Base-by-base conservation (phyloP, 2,888 invertebrate species). In the Drosophila nr. medialis region DNA sequence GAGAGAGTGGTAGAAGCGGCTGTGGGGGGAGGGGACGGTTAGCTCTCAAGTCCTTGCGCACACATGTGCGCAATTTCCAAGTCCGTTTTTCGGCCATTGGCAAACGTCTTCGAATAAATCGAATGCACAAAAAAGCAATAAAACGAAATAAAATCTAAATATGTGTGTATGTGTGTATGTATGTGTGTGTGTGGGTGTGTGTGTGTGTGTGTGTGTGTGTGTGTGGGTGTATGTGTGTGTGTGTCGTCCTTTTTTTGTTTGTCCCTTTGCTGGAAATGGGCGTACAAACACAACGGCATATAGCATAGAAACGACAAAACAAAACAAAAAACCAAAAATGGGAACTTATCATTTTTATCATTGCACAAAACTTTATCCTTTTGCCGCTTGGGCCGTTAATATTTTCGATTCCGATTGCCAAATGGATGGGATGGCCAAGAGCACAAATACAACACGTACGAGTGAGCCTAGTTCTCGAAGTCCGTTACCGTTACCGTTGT, bases 61-160 rank as follows among this genome's bases (percentile, higher is more conserved):
- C 86, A 87, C 90, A 89, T 87, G 86, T 86, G 90, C 86, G 88
- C 86, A 89, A 89, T 86, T 86, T 89, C 89, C 88, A 86, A 87
- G 86, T 88, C 88, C 86, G 78, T 80, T 53, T 53, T 89, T 87
- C 81, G 84, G 72, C 86, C 86, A 84, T 84, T 85, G 75, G 68
- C 85, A 84, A 84, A 87, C 86, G 86, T 82, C 85, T 83, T 75
- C 81, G 77, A 86, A 87, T 86, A 88, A 90, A 89, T 90, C 87
- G 90, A 90, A 88, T 88, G 90, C 88, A 88, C 88, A 88, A 86
- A 88, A 90, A 89, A 89, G 89, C 90, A 88, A 88, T 88, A 88
- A 90, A 88, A 88, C 75, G 89, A 90, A 89, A 88, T 88, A 90
- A 90, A 90, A 90, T 90, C 88, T 90, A 88, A 88, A 88, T 88